phyloP scores from a whole-genome alignment of 2,888 invertebrate genomes.

The Anthoptus insignis region DNA sequence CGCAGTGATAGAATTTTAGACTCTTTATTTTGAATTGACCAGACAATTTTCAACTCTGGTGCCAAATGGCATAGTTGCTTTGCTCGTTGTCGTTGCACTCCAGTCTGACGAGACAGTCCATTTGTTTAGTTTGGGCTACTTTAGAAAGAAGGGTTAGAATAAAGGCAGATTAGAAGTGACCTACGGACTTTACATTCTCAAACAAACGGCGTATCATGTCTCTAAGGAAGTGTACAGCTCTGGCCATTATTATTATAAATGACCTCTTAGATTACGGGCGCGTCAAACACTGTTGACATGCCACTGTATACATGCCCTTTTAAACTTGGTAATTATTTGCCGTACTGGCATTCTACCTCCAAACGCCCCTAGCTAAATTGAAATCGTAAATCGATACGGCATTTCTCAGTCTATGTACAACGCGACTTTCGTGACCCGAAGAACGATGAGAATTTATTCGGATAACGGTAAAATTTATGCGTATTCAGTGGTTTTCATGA shows the following conservation, averaged over 20 bases:
- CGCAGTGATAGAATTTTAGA: not conserved
- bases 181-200: no score
- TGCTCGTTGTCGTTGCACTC: not conserved
- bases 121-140: not conserved
- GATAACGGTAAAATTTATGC: not conserved
- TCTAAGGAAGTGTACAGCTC: no score
- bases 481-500: not conserved
- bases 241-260: not conserved
- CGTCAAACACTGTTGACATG: no score
- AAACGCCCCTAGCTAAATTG: not conserved
- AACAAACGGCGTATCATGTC: no score
- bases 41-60: constrained; percentile 1
- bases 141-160: no score
- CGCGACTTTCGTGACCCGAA: no score
- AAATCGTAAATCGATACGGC: not conserved
- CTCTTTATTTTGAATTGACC: constrained; percentile 19
- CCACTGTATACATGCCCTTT: no score
- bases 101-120: not conserved
- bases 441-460: not conserved
- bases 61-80: constrained; percentile 1
- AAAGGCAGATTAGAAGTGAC: no score
- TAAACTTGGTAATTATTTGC: not conserved
- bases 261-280: no score
- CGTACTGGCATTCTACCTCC: not conserved
- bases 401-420: no score